Base-by-base conservation (phyloP, 2,888 invertebrate genomes). In the Tricholauxania praeusta region DNA sequence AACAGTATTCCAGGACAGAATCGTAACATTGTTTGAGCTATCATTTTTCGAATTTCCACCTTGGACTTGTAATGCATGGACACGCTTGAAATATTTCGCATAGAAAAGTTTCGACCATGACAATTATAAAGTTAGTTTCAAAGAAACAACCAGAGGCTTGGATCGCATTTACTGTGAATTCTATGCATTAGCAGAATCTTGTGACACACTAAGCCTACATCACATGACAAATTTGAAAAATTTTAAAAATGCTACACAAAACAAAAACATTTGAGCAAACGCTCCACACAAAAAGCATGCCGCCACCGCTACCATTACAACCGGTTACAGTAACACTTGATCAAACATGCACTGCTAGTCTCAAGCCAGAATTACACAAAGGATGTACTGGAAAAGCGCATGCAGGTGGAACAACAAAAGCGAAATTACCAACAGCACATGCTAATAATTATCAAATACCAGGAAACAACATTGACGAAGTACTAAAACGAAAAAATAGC, bases 311-410 rank as follows among this genome's bases (percentile, higher is more conserved):
- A 77, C 81, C 32, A 82, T 85, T 71, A 79, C 78, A 72, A 81
- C 85, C 39, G 48, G 84, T 86, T 3, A 82, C 83, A 67, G 85
- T 81, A 15, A 10, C 73, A 82, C 85, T 22, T 48, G 84, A 86
- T 5, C 82, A 82, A 68, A 81, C 82, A 47, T 63, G 75, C 51
- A 78, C 78, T 62, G 83, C 84, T 19, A 83, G 84, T 1, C 77
- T 86, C 1, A 87, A 86, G 78, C 86, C 87, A 15, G 86, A 85
- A 73, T 87, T 87, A 73, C 94, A 94, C 84, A 91, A 91, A 80
- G 91, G 91, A 70, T 94, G 94, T 84, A 92, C 91, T 49, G 94
- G 94, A 48, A 91, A 92, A 81, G 91, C 93, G 1, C 94, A 94
- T 83, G 94, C 93, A 14, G 91, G 92, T 79, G 94, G 94, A 71